Evolutionary conservation across 1,140 invertebrate genomes (phyloP).

Genomic region (Megalopta genalis): DNA sequence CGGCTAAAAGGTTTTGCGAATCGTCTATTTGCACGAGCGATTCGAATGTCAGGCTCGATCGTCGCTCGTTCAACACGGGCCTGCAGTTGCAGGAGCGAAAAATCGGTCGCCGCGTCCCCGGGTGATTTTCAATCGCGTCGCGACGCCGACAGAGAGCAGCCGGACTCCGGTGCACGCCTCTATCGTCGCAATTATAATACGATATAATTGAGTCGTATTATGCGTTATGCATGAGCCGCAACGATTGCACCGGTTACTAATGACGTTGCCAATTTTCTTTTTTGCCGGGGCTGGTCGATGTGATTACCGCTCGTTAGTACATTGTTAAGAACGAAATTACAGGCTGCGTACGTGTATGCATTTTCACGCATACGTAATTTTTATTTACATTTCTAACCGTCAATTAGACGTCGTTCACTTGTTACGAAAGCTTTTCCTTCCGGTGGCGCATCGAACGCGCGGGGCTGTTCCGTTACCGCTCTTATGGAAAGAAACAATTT

Average conservation of each 20-base stretch:
- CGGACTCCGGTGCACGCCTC: too few species aligned
- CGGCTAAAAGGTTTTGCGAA: slow-evolving; percentile 54
- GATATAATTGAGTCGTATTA: slow-evolving; percentile 44
- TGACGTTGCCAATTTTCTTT: slow-evolving; percentile 38
- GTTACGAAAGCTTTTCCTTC: neutral
- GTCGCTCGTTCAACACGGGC: slow-evolving; percentile 5
- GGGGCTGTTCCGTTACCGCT: neutral
- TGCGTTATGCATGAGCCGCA: slow-evolving; percentile 44
- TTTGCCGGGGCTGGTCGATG: neutral
- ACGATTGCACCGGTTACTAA: slow-evolving; percentile 41
- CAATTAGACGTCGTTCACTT: slow-evolving; percentile 34
- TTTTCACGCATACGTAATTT: slow-evolving; percentile 50
- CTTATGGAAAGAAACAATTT: neutral
- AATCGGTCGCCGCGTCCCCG: slow-evolving; percentile 5
- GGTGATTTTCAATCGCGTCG: neutral
- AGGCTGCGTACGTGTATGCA: slow-evolving; percentile 34
- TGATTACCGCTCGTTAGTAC: slow-evolving; percentile 41
- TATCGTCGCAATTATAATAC: slow-evolving; percentile 23
- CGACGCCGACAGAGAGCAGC: slow-evolving; percentile 10
- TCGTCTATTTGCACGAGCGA: slow-evolving; percentile 47
- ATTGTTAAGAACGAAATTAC: slow-evolving; percentile 43
- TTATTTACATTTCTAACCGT: slow-evolving; percentile 37
- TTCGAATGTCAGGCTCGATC: slow-evolving; percentile 42
- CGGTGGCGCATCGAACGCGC: too few species aligned
- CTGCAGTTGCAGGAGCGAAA: slow-evolving; percentile 11